These are phyloP conservation scores for Drosophila grimshawi DNA, from an alignment of 1,140 invertebrate species.

Conservation along the genomic window DNA sequence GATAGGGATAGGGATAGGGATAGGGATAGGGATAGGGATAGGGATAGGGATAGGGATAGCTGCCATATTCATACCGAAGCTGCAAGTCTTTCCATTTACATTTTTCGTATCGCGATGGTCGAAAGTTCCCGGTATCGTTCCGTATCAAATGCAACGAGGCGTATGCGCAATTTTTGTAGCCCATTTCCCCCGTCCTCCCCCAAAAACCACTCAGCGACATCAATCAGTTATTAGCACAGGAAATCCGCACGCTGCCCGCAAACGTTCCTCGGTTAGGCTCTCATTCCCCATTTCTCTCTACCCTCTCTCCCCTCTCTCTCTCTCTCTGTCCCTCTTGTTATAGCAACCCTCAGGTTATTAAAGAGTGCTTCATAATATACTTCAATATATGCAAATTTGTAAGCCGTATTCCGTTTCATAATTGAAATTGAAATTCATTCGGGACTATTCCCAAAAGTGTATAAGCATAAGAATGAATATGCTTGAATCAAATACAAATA, in stretches of 20 bases:
- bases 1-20: neutral
- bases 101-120: slow-evolving; percentile 36
- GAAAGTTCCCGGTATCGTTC: slow-evolving; percentile 23
- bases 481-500: too few species aligned
- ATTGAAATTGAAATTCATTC: too few species aligned
- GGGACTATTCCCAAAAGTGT: neutral
- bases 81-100: slow-evolving; percentile 67
- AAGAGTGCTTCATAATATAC: neutral
- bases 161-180: slow-evolving; percentile 66
- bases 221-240: slow-evolving; percentile 75
- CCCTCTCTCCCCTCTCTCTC: neutral
- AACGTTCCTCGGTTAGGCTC: neutral
- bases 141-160: slow-evolving; percentile 62
- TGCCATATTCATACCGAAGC: slow-evolving; percentile 38
- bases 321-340: neutral
- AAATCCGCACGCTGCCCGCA: slow-evolving; percentile 38
- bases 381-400: neutral
- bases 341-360: neutral
- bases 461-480: neutral
- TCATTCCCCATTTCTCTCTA: neutral
- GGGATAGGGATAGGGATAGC: neutral
- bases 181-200: neutral
- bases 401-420: too few species aligned
- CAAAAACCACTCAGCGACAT: slow-evolving; percentile 47
- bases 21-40: neutral